These are phyloP conservation scores for Xenotilapia leptura DNA, from an alignment of 2,113 vertebrate species.

Conservation along the genomic window DNA sequence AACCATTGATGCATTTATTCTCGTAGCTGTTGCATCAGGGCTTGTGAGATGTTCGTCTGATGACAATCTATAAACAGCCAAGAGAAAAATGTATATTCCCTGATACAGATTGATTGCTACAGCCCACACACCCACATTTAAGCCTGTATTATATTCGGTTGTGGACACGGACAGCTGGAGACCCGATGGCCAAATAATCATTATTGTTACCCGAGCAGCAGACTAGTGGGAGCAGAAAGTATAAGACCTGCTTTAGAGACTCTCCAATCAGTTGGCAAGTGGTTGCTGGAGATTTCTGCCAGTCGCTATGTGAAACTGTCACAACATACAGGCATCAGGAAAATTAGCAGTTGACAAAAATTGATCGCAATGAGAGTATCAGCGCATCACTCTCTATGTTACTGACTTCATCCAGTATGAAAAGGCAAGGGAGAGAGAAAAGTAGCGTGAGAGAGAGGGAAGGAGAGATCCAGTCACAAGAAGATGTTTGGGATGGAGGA, in stretches of 20 bases:
- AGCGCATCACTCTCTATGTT: background rate
- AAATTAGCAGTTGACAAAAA: background rate
- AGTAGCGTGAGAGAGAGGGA: background rate
- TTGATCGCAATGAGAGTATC: background rate
- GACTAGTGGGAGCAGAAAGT: background rate
- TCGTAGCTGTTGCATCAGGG: background rate
- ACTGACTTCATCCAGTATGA: background rate
- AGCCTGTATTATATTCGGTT: background rate
- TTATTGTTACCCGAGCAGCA: fast-evolving
- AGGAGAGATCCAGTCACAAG: background rate
- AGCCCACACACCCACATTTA: background rate
- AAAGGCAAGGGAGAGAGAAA: no score
- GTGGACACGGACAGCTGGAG: background rate
- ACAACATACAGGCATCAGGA: background rate
- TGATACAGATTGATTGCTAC: background rate
- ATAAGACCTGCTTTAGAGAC: background rate
- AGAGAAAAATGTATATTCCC: background rate
- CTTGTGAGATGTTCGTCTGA: background rate
- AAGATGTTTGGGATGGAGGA: background rate
- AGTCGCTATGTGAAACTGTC: background rate
- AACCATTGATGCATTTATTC: background rate
- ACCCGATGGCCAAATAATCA: background rate
- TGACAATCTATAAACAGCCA: background rate
- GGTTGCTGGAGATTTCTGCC: background rate
- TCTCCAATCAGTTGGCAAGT: background rate